These are phyloP conservation scores for Gastracanthus pulcherrimus DNA, from an alignment of 2,888 invertebrate species.

Conservation along the genomic window DNA sequence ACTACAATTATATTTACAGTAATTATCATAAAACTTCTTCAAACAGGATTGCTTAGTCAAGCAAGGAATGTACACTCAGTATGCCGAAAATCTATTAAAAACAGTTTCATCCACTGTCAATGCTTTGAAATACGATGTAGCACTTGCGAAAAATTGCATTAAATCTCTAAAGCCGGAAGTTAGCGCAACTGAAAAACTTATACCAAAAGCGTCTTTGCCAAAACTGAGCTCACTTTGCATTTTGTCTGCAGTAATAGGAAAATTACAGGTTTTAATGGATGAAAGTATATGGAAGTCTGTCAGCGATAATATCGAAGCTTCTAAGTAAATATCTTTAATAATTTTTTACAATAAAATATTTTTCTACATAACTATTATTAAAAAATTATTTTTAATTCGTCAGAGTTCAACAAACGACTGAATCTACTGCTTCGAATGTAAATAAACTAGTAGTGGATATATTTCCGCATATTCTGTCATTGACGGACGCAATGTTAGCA, in stretches of 20 bases:
- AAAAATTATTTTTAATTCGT: constrained; percentile 31
- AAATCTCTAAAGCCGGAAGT: constrained; percentile 79
- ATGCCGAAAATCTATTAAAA: constrained; percentile 84
- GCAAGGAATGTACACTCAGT: constrained; percentile 93
- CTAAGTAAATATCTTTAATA: constrained; percentile 60
- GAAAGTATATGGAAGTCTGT: constrained; percentile 75
- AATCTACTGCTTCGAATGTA: constrained; percentile 66
- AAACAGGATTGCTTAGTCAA: constrained; percentile 88
- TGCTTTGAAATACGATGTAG: constrained; percentile 81
- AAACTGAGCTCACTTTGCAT: constrained; percentile 87
- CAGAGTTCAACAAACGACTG: constrained; percentile 63
- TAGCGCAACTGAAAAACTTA: constrained; percentile 70
- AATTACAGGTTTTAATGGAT: constrained; percentile 84
- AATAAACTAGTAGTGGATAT: constrained; percentile 80
- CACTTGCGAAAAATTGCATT: constrained; percentile 82
- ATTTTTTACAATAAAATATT: background rate
- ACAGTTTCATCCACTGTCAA: constrained; percentile 86
- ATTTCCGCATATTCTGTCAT: constrained; percentile 82
- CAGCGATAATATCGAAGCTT: constrained; percentile 71
- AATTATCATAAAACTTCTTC: constrained; percentile 19
- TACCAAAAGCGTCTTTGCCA: constrained; percentile 79
- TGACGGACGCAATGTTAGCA: constrained; percentile 82
- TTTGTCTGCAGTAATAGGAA: constrained; percentile 87
- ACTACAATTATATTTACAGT: background rate
- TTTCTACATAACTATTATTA: background rate